A percentile compares a stretch with the other conserved stretches of the same genome.
phyloP scores from a whole-genome alignment of 2,113 vertebrate species.

The Pachypanchax playfairii region DNA sequence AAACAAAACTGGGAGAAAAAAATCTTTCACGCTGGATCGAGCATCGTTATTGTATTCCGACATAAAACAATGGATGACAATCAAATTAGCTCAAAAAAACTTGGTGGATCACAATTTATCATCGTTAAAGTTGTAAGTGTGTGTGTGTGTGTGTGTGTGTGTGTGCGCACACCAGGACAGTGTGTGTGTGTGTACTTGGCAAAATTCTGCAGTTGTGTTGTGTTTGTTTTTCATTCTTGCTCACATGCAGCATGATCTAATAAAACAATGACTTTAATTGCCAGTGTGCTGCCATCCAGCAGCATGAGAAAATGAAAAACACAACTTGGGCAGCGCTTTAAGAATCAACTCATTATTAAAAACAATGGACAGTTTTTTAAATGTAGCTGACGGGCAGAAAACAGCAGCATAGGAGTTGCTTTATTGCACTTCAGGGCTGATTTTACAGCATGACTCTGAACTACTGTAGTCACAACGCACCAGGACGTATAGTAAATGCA shows the following conservation, averaged over 20 bases:
- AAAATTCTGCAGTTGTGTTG: constrained; percentile 34
- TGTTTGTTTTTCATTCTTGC: constrained; percentile 46
- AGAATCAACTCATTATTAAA: constrained; percentile 60
- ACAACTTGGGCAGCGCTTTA: constrained; percentile 26
- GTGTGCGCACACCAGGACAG: neutral
- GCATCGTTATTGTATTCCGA: too few species aligned
- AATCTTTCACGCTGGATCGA: too few species aligned
- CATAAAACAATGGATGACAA: too few species aligned
- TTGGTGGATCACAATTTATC: constrained; percentile 39
- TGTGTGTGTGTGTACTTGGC: constrained; percentile 3
- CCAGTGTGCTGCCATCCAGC: constrained; percentile 49
- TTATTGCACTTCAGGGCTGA: constrained; percentile 51
- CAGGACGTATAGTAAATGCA: constrained; percentile 27
- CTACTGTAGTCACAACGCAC: constrained; percentile 20
- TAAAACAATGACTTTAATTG: constrained; percentile 71
- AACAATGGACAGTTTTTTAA: constrained; percentile 53
- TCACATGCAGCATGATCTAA: constrained; percentile 41
- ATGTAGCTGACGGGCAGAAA: constrained; percentile 43
- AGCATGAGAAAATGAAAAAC: constrained; percentile 60
- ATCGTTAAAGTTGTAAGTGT: constrained; percentile 29
- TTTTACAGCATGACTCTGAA: constrained; percentile 52
- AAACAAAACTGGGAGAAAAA: too few species aligned
- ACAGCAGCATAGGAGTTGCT: constrained; percentile 31
- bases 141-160: neutral
- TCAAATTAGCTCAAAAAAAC: constrained; percentile 13